These are phyloP conservation scores for Leptosomus discolor DNA, from an alignment of 2,113 vertebrate genomes.

Conservation along the genomic window DNA sequence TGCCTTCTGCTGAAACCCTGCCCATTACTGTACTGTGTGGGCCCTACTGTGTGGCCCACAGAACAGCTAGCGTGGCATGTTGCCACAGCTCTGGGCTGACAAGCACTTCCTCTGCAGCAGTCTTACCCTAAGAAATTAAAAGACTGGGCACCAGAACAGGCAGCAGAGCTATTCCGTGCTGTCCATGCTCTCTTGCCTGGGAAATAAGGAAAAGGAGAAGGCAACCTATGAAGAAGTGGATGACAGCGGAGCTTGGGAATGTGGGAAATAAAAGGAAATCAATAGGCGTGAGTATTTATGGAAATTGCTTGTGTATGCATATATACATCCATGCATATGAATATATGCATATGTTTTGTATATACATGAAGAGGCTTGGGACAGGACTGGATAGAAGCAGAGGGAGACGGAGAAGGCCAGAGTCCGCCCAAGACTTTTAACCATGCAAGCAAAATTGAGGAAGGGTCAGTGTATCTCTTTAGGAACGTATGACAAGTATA, in stretches of 20 bases:
- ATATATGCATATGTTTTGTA: not conserved
- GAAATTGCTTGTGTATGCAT: not conserved
- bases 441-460: not conserved
- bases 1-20: not conserved
- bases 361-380: not conserved
- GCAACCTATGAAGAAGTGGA: not conserved
- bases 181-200: not conserved
- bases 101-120: not conserved
- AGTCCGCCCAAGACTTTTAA: not conserved
- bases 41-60: accelerated
- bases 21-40: accelerated
- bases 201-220: not conserved
- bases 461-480: not conserved
- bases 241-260: not conserved
- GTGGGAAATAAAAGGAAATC: not conserved
- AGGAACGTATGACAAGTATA: not conserved
- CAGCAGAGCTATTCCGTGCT: not conserved
- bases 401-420: not conserved
- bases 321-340: not conserved
- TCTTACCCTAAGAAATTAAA: not conserved
- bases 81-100: not conserved
- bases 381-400: not conserved
- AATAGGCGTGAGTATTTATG: not conserved
- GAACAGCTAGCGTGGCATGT: not conserved
- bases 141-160: not conserved